Conservation (phyloP, 2,888 invertebrate species). For the Cetonia aurata region DNA sequence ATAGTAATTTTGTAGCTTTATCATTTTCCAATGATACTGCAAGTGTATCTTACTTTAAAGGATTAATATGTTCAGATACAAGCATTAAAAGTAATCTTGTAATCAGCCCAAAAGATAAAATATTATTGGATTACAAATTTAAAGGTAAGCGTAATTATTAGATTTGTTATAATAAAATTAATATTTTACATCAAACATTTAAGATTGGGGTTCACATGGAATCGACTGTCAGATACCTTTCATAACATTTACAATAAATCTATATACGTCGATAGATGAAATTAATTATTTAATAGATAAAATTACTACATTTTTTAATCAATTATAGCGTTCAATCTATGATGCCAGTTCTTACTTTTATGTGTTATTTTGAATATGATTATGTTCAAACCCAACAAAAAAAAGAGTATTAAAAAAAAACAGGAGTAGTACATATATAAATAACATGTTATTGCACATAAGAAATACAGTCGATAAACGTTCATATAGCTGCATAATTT, state of each 20-base stretch:
- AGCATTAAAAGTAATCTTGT: neutral
- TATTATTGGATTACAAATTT: conserved; percentile 1
- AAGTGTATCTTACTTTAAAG: conserved; percentile 3
- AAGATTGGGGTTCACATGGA: conserved; percentile 25
- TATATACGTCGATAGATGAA: conserved; percentile 1
- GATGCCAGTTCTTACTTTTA: neutral
- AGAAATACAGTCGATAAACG: too few relatives aligned
- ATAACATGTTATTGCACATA: too few relatives aligned
- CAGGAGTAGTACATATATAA: too few relatives aligned
- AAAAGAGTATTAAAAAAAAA: too few relatives aligned
- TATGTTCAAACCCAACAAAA: too few relatives aligned
- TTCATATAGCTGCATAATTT: too few relatives aligned
- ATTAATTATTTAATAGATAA: neutral
- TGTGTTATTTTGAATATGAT: too few relatives aligned
- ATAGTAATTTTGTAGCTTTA: conserved; percentile 15
- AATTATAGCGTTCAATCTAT: neutral
- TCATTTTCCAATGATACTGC: neutral
- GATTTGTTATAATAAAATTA: neutral
- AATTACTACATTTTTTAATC: conserved; percentile 2
- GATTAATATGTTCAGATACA: neutral
- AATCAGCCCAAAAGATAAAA: neutral
- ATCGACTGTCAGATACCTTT: conserved; percentile 1
- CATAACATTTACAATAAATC: conserved; percentile 7
- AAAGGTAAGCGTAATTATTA: conserved; percentile 1
- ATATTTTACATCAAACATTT: neutral